Evolutionary conservation across 2,797 vertebrate genomes (phyloP).

Genomic region (Leptoclinus maculatus): DNA sequence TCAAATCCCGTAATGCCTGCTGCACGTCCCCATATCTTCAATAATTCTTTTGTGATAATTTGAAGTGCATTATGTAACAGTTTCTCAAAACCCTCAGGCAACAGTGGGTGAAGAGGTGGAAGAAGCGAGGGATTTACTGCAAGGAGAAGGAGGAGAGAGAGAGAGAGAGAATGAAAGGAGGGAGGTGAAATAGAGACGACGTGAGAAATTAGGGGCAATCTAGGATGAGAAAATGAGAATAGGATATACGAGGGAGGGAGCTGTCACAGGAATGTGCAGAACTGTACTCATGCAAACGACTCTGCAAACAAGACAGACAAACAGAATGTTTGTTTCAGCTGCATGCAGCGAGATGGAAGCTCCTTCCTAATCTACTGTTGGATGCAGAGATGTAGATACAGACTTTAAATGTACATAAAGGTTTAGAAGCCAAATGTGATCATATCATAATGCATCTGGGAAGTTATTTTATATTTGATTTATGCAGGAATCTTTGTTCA

Average conservation of each 20-base stretch:
- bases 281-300: constrained; percentile 28
- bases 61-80: constrained; percentile 77
- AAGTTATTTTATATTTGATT: constrained; percentile 26
- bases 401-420: constrained; percentile 35
- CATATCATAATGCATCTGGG: not conserved
- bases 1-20: constrained; percentile 48
- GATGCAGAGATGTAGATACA: constrained; percentile 33
- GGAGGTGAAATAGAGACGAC: constrained; percentile 57
- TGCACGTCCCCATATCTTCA: constrained; percentile 61
- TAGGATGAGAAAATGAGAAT: constrained; percentile 54
- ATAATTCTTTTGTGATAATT: constrained; percentile 75
- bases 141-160: constrained; percentile 55
- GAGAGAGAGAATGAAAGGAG: constrained; percentile 14
- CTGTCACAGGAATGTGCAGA: constrained; percentile 17
- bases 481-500: not conserved
- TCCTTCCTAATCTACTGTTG: constrained; percentile 37
- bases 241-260: constrained; percentile 17
- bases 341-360: constrained; percentile 15
- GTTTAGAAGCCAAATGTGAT: constrained; percentile 43
- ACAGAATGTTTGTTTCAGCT: constrained; percentile 54
- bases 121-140: constrained; percentile 59
- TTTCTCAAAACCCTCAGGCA: constrained; percentile 69
- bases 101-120: constrained; percentile 73
- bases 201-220: constrained; percentile 63
- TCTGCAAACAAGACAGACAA: constrained; percentile 45